A percentile compares a stretch with the other conserved stretches of the same genome.
Evolutionary conservation across 2,888 invertebrate species (phyloP).

Genomic region (Ichneumoninae sp.): DNA sequence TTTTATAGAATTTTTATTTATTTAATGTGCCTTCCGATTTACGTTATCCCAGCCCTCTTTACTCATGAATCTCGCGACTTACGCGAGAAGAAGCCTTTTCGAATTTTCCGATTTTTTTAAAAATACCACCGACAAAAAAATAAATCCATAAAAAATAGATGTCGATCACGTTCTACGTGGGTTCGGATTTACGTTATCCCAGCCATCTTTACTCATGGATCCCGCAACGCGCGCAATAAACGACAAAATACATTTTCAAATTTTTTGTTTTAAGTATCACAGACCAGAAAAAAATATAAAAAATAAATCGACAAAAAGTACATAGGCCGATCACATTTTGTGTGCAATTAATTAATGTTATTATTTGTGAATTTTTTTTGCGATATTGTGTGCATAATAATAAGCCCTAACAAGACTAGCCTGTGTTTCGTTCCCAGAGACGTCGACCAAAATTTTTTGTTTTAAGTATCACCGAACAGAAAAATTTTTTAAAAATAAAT

Average conservation of each 20-base stretch:
- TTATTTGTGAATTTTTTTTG: too few species aligned
- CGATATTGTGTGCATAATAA: too few species aligned
- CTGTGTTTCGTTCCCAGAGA: neutral
- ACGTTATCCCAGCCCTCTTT: neutral
- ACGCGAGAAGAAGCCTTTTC: neutral
- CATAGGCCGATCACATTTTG: neutral
- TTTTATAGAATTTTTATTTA: too few species aligned
- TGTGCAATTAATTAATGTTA: neutral
- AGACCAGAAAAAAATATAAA: too few species aligned
- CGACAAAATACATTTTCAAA: too few species aligned
- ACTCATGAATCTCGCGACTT: slow-evolving; percentile 5
- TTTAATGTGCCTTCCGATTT: neutral
- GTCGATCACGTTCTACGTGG: neutral
- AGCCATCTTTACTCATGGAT: neutral
- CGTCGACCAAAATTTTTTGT: neutral
- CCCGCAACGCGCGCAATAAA: neutral
- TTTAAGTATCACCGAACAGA: too few species aligned
- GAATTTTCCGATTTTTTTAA: neutral
- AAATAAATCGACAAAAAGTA: too few species aligned
- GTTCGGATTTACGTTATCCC: neutral
- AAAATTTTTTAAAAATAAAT: too few species aligned
- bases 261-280: too few species aligned
- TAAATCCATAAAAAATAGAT: too few species aligned
- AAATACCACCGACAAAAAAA: too few species aligned
- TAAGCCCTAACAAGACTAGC: neutral